Conservation (phyloP, 1,140 invertebrate genomes). For the Drepana arcuata region DNA sequence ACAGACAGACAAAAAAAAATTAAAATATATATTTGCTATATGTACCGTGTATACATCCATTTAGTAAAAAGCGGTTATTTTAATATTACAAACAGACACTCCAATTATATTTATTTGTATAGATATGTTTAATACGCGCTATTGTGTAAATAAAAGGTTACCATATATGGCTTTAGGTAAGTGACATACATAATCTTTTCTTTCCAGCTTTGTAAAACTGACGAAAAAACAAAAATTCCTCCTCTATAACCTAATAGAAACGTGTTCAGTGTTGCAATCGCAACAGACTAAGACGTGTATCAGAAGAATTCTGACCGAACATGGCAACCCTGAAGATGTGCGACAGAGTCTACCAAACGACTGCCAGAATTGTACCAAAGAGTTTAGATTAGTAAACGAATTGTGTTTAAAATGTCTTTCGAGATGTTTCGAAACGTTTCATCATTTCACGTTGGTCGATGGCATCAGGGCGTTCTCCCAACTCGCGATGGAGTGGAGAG, state of each 20-base stretch:
- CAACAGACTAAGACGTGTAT: constrained; percentile 48
- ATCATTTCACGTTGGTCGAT: constrained; percentile 52
- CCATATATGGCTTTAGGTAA: no score
- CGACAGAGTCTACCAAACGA: constrained; percentile 19
- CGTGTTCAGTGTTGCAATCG: constrained; percentile 28
- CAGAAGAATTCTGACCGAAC: constrained; percentile 45
- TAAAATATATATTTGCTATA: no score
- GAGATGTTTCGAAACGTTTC: constrained; percentile 57
- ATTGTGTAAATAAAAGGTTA: no score
- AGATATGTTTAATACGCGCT: no score
- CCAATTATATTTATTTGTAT: no score
- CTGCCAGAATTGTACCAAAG: constrained; percentile 32
- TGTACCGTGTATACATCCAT: no score
- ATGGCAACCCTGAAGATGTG: constrained; percentile 41
- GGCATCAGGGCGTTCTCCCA: constrained; percentile 61
- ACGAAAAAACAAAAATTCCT: constrained; percentile 52
- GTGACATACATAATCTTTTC: constrained; percentile 6
- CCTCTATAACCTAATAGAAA: constrained; percentile 50
- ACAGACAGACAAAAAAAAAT: no score
- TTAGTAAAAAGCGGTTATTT: no score
- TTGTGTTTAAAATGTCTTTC: constrained; percentile 71
- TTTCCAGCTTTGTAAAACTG: constrained; percentile 51
- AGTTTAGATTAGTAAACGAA: constrained; percentile 44
- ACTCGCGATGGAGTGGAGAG: constrained; percentile 44
- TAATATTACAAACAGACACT: no score